Evolutionary conservation across 2,113 vertebrate species (phyloP), one percentile per base, ranked within the genome.

Genomic region (Zapornia atra): DNA sequence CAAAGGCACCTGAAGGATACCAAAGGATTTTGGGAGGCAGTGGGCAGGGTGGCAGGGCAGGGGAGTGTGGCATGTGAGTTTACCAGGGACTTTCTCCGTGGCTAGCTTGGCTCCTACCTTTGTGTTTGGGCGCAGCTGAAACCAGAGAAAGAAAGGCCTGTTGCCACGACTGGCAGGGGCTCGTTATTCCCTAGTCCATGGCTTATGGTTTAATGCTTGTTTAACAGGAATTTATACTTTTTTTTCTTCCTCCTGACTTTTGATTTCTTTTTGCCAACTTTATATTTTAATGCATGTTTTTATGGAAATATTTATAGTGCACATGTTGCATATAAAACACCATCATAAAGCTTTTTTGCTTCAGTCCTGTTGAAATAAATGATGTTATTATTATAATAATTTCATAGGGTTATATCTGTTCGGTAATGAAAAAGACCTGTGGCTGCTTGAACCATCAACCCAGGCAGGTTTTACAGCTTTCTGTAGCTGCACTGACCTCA

Each of bases 231-330:
- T 28, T 53, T 46, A 44, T 53, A 24, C 86, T 36, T 69, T 92
- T 86, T 31, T 36, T 82, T 92, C 82, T 61, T 81, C 21, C 68
- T 59, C 82, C 94, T 40, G 7, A 94, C 96, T 93, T 97, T 96
- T 96, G 95, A 95, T 97, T 97, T 96, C 88, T 92, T 86, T 97
- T 96, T 98, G 97, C 97, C 97, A 96, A 92, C 94, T 97, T 95
- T 96, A 94, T 93, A 97, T 97, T 97, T 98, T 97, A 97, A 98
- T 93, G 90, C 92, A 26, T 57, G 93, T 96, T 97, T 98, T 98
- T 97, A 98, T 98, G 96, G 98, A 97, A 98, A 97, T 98, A 98
- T 98, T 98, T 98, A 98, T 87, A 92, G 98, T 4, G 80, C 98
- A 97, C 97, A 96, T 97, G 97, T 94, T 96, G 93, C 95, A 10